Conservation (phyloP, 2,113 vertebrate species). For the Microtus montanus region DNA sequence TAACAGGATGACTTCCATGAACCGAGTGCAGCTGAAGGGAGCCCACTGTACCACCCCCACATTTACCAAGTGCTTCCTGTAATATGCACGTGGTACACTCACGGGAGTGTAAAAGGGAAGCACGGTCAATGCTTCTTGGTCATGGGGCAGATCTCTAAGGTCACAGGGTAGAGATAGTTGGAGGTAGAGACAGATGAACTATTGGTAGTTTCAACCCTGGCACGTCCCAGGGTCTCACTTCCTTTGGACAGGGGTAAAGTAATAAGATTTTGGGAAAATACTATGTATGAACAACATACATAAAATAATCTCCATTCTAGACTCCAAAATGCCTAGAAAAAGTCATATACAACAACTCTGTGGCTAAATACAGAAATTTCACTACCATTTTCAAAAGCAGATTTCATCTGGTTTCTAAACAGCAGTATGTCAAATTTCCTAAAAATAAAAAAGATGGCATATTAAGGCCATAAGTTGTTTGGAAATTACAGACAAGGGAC, state of each 20-base stretch:
- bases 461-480: background rate
- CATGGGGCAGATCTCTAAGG: background rate
- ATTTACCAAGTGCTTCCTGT: background rate
- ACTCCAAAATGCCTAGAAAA: slow-evolving; percentile 51
- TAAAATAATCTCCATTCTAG: slow-evolving; percentile 51
- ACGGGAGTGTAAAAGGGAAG: background rate
- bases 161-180: background rate
- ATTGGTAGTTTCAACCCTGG: background rate
- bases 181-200: background rate
- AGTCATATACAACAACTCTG: background rate
- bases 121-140: slow-evolving; percentile 46
- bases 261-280: slow-evolving; percentile 28
- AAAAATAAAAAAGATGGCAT: background rate
- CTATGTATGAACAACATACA: background rate
- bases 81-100: background rate
- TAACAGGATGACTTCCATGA: slow-evolving; percentile 13
- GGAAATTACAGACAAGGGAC: background rate
- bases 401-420: slow-evolving; percentile 46
- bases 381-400: slow-evolving; percentile 46
- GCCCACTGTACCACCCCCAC: background rate
- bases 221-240: background rate
- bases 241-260: background rate
- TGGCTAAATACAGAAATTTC: slow-evolving; percentile 10
- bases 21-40: background rate
- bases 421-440: background rate